A percentile compares a stretch with the other conserved stretches of the same genome.
phyloP scores from a whole-genome alignment of 2,113 vertebrate genomes.

The Meleagris gallopavo region DNA sequence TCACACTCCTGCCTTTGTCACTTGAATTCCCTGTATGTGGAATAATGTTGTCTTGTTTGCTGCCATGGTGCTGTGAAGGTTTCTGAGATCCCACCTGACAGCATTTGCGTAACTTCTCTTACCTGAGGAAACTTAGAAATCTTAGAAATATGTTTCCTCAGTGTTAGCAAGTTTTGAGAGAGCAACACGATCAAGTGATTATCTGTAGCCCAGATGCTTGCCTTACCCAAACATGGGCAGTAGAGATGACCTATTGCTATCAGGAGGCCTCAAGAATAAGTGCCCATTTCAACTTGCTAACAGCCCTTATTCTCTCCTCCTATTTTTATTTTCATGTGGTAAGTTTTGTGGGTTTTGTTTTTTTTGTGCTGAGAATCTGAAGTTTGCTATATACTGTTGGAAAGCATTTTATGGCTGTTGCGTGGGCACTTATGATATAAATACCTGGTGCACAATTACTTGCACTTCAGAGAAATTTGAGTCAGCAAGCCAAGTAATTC shows the following conservation, averaged over 20 bases:
- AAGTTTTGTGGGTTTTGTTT: not conserved
- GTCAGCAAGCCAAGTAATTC: not conserved
- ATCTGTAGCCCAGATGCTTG: not conserved
- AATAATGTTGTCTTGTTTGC: not conserved
- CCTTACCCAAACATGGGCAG: not conserved
- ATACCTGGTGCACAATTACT: not conserved
- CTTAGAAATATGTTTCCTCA: not conserved
- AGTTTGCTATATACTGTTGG: not conserved
- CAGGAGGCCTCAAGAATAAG: not conserved
- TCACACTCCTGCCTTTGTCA: not conserved
- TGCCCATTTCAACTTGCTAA: not conserved
- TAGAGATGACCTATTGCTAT: not conserved
- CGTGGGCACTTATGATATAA: not conserved
- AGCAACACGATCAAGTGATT: not conserved
- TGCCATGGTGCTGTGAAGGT: fast-evolving
- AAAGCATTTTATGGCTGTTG: not conserved
- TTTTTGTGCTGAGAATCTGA: not conserved
- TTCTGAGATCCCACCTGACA: not conserved
- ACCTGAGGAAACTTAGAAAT: not conserved
- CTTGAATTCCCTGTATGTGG: not conserved
- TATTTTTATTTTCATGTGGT: not conserved
- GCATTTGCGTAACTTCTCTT: not conserved
- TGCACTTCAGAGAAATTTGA: not conserved
- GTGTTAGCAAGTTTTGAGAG: not conserved
- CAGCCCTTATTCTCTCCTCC: not conserved